A percentile compares a stretch with the other conserved stretches of the same genome.
Conservation (phyloP, 2,888 invertebrate species). For the Clanis bilineata region DNA sequence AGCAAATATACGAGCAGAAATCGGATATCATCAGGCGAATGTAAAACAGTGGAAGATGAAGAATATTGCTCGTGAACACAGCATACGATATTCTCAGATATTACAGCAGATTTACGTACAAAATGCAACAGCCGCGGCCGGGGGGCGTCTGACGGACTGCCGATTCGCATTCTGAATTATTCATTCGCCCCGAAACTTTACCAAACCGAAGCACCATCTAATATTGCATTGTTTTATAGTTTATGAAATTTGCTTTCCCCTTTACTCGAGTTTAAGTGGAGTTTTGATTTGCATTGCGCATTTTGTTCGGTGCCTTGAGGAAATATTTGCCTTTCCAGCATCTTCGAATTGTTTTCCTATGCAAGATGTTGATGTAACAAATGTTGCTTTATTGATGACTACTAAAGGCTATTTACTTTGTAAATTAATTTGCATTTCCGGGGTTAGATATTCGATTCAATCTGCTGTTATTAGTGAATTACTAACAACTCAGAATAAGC, state of each 20-base stretch:
- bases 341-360: constrained; percentile 6
- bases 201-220: constrained; percentile 52
- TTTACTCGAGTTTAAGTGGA: constrained; percentile 40
- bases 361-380: constrained; percentile 9
- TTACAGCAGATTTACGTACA: constrained; percentile 68
- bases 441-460: not conserved
- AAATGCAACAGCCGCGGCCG: constrained; percentile 67
- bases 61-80: constrained; percentile 58
- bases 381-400: not conserved
- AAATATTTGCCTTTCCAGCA: constrained; percentile 13
- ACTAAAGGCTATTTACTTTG: not conserved
- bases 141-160: constrained; percentile 72
- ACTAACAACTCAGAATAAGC: too few relatives aligned
- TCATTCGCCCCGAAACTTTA: constrained; percentile 73
- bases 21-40: constrained; percentile 42
- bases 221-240: constrained; percentile 73
- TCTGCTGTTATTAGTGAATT: not conserved
- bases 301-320: constrained; percentile 6
- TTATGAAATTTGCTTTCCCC: constrained; percentile 55
- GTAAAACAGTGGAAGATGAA: constrained; percentile 52
- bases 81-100: constrained; percentile 63
- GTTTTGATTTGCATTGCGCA: constrained; percentile 29
- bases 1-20: constrained; percentile 31
- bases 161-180: constrained; percentile 76
- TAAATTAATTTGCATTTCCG: not conserved